Conservation (phyloP, 2,113 vertebrate species). For the Notarius quadriscutis region DNA sequence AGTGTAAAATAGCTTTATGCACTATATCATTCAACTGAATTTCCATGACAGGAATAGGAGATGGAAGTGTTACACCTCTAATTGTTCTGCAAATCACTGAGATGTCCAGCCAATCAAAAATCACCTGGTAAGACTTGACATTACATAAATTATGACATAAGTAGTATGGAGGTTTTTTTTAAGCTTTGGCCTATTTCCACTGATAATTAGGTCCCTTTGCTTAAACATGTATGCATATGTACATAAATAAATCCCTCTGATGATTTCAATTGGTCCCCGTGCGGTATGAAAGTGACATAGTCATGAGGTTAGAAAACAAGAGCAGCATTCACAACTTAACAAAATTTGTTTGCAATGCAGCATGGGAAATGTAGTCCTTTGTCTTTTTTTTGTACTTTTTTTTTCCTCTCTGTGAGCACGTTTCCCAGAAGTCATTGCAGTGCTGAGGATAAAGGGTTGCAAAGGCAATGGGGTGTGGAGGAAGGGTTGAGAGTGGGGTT, state of each 20-base stretch:
- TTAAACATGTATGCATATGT: conserved; percentile 49
- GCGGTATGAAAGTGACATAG: conserved; percentile 66
- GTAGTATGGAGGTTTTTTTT: conserved; percentile 31
- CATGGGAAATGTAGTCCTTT: conserved; percentile 52
- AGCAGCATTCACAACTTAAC: conserved; percentile 67
- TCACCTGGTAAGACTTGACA: conserved; percentile 17
- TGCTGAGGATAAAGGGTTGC: conserved; percentile 47
- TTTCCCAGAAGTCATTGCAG: conserved; percentile 49
- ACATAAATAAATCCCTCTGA: conserved; percentile 49
- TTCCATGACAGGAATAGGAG: background rate
- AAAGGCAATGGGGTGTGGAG: conserved; percentile 41
- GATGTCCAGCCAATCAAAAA: conserved; percentile 32
- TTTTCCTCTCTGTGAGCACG: background rate
- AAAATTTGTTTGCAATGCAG: conserved; percentile 75
- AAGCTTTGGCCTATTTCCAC: conserved; percentile 62
- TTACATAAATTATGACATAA: conserved; percentile 36
- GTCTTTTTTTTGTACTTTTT: conserved; percentile 4
- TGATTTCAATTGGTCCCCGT: conserved; percentile 61
- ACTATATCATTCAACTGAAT: background rate
- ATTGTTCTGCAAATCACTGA: conserved; percentile 24
- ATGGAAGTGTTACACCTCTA: background rate
- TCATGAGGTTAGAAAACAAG: conserved; percentile 67
- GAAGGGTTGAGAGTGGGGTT: conserved; percentile 41
- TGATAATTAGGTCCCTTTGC: conserved; percentile 62
- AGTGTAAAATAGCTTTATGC: conserved; percentile 2